These are phyloP conservation scores for Pipistrellus pygmaeus DNA, from an alignment of 2,797 vertebrate genomes.

Conservation along the genomic window DNA sequence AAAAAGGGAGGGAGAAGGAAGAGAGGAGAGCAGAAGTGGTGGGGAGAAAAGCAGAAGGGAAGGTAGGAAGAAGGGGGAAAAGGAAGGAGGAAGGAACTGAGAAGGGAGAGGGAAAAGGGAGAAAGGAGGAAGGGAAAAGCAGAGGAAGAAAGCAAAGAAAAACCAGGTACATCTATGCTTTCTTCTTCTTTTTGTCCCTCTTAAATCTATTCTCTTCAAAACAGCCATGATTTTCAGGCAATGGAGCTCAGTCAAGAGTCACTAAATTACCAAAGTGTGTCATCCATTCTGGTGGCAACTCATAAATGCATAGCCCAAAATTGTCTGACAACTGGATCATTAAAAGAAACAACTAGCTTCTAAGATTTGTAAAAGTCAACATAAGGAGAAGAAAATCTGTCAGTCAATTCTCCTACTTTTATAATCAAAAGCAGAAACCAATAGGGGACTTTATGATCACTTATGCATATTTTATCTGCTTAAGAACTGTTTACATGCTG, in stretches of 20 bases:
- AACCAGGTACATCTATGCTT: neutral
- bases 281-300: conserved; percentile 10
- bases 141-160: neutral
- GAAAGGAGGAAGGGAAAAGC: neutral
- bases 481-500: conserved; percentile 23
- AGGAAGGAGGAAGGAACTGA: too few species aligned
- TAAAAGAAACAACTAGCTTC: conserved; percentile 43
- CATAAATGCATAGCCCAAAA: conserved; percentile 8
- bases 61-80: neutral
- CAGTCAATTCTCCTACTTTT: neutral
- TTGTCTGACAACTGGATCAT: neutral
- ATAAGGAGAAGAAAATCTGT: conserved; percentile 45
- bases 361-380: neutral
- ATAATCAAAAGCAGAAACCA: conserved; percentile 39
- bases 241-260: conserved; percentile 1
- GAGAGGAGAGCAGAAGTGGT: neutral
- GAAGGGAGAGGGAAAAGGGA: neutral
- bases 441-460: neutral
- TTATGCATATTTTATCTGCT: conserved; percentile 44
- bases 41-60: neutral
- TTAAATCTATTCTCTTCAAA: conserved; percentile 51
- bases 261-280: neutral
- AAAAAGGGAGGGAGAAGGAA: neutral
- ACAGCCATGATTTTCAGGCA: conserved; percentile 14
- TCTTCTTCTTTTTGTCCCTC: neutral